Conservation (phyloP, 2,888 invertebrate genomes). For the Zygothrica quintamaculata region DNA sequence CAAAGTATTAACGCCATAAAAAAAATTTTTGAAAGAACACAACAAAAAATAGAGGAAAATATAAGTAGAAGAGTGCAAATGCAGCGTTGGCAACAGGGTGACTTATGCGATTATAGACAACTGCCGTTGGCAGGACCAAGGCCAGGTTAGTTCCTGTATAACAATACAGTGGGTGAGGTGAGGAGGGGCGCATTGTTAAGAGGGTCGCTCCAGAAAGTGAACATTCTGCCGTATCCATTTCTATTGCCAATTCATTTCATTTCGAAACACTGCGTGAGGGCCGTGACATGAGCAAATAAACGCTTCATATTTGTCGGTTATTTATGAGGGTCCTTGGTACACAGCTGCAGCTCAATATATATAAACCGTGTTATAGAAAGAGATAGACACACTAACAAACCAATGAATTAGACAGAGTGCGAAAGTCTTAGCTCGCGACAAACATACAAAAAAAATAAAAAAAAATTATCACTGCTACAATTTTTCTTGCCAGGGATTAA, state of each 20-base stretch:
- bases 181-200: slow-evolving; percentile 4
- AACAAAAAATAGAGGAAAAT: slow-evolving; percentile 38
- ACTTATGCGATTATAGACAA: slow-evolving; percentile 83
- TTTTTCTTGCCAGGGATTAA: slow-evolving; percentile 73
- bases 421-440: slow-evolving; percentile 15
- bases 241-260: slow-evolving; percentile 61
- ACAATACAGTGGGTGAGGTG: slow-evolving; percentile 9
- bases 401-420: slow-evolving; percentile 6
- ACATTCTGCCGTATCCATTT: slow-evolving; percentile 34
- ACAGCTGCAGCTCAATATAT: slow-evolving; percentile 60
- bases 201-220: slow-evolving; percentile 38
- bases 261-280: slow-evolving; percentile 61
- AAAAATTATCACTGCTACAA: slow-evolving; percentile 72
- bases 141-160: neutral
- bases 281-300: slow-evolving; percentile 80
- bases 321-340: slow-evolving; percentile 80
- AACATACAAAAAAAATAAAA: slow-evolving; percentile 18
- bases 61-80: slow-evolving; percentile 66
- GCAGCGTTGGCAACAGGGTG: slow-evolving; percentile 80
- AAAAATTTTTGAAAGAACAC: slow-evolving; percentile 40
- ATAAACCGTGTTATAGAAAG: slow-evolving; percentile 15
- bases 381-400: neutral
- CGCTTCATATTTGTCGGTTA: slow-evolving; percentile 81
- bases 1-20: slow-evolving; percentile 60
- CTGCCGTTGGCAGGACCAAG: slow-evolving; percentile 61